These are phyloP conservation scores for Drosophila vallismaia DNA, from an alignment of 2,888 invertebrate genomes.

Conservation along the genomic window DNA sequence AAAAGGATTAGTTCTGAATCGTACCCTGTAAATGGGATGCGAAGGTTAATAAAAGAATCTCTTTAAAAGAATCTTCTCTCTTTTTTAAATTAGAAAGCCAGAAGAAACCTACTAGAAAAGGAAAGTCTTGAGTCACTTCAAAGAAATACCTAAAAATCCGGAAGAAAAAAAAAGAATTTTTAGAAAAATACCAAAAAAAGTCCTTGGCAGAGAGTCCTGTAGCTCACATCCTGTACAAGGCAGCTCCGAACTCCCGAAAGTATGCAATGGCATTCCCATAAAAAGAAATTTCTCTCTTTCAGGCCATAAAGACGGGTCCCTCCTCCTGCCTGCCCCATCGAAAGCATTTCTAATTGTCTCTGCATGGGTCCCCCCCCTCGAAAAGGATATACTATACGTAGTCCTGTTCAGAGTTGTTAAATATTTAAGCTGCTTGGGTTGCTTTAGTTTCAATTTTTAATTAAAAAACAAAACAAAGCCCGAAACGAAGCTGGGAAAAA, in stretches of 20 bases:
- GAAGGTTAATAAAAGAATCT: not conserved
- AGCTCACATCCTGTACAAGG: not conserved
- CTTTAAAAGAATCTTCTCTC: too few relatives aligned
- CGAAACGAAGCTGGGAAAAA: constrained; percentile 13
- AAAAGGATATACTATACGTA: not conserved
- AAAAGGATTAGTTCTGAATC: not conserved
- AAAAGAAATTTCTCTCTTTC: constrained; percentile 10
- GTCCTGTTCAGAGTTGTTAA: constrained; percentile 24
- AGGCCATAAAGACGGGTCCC: constrained; percentile 8
- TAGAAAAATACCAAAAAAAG: too few relatives aligned
- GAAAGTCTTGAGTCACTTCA: too few relatives aligned
- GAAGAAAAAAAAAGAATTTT: too few relatives aligned
- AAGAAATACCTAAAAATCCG: too few relatives aligned
- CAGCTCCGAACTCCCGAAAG: constrained; percentile 7
- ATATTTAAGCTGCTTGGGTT: constrained; percentile 48
- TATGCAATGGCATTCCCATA: constrained; percentile 18
- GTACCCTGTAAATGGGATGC: constrained; percentile 7
- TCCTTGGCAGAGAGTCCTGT: not conserved
- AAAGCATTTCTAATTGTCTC: constrained; percentile 36
- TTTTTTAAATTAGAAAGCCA: too few relatives aligned
- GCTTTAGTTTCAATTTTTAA: constrained; percentile 53
- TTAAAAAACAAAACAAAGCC: constrained; percentile 43
- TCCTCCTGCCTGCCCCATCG: not conserved
- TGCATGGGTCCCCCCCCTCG: constrained; percentile 4
- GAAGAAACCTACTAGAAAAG: too few relatives aligned